phyloP scores from a whole-genome alignment of 2,113 vertebrate genomes.

The Plecotus auritus region DNA sequence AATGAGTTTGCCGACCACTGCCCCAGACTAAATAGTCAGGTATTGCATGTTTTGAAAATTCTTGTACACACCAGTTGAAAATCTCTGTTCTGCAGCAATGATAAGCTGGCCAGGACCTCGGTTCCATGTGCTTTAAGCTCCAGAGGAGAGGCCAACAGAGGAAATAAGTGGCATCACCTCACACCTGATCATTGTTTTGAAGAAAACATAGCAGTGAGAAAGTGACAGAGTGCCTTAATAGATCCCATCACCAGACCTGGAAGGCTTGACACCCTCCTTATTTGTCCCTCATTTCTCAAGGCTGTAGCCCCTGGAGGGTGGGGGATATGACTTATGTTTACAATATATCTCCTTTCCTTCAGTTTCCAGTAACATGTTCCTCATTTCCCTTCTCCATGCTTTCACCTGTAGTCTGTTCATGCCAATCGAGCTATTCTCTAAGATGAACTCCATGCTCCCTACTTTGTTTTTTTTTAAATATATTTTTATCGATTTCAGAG shows the following conservation, averaged over 20 bases:
- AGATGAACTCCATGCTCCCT: fast-evolving
- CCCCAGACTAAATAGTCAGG: neutral
- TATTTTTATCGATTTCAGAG: too few relatives aligned
- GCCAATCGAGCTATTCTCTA: fast-evolving
- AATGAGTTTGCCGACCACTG: neutral
- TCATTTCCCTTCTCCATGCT: neutral
- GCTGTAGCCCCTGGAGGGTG: neutral
- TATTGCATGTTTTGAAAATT: neutral
- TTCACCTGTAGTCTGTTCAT: fast-evolving
- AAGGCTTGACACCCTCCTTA: fast-evolving
- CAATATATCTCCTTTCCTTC: fast-evolving
- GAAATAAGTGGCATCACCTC: fast-evolving
- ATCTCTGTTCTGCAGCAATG: neutral
- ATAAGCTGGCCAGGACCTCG: fast-evolving
- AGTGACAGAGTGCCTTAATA: neutral
- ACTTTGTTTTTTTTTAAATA: too few relatives aligned
- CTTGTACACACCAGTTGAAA: neutral
- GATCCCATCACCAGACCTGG: too few relatives aligned
- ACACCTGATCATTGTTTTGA: neutral
- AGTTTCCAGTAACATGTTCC: fast-evolving
- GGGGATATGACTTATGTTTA: fast-evolving
- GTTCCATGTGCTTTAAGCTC: neutral
- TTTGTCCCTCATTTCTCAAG: neutral
- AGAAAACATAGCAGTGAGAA: neutral
- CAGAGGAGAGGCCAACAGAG: neutral